These are phyloP conservation scores for Galago senegalensis DNA, from an alignment of 2,797 vertebrate species.

Conservation along the genomic window DNA sequence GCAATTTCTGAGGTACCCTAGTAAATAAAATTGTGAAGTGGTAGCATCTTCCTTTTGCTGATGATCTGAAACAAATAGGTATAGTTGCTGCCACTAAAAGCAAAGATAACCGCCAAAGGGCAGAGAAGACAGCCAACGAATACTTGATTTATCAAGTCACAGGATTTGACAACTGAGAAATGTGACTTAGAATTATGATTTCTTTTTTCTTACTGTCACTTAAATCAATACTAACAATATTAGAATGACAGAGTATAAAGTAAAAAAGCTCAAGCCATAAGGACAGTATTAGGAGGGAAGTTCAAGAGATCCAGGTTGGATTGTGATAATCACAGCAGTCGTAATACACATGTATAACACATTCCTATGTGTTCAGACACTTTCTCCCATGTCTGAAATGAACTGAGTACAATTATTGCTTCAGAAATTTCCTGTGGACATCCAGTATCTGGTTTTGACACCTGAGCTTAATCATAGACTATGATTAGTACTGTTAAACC, in stretches of 20 bases:
- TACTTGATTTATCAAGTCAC: conserved; percentile 21
- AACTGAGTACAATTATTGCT: background rate
- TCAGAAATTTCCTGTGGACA: conserved; percentile 12
- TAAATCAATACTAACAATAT: conserved; percentile 65
- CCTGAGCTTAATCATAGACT: conserved; percentile 35
- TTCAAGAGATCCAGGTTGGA: background rate
- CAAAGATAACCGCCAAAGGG: background rate
- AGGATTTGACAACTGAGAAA: conserved; percentile 58
- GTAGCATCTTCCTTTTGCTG: background rate
- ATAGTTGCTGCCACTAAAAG: background rate
- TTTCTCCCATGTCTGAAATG: background rate
- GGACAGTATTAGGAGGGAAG: background rate
- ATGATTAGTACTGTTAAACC: too few relatives aligned
- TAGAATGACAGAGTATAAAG: conserved; percentile 30
- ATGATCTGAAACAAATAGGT: background rate
- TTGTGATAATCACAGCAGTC: background rate
- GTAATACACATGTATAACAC: background rate
- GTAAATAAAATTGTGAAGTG: background rate
- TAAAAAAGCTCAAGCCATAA: background rate
- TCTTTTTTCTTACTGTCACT: background rate
- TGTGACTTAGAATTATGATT: conserved; percentile 64
- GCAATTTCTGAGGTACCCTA: background rate
- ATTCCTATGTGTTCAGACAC: background rate
- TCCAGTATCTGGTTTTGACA: conserved; percentile 62
- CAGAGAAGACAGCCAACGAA: conserved; percentile 17